phyloP scores from a whole-genome alignment of 2,888 invertebrate genomes.

The Noctuana brunneofusca region DNA sequence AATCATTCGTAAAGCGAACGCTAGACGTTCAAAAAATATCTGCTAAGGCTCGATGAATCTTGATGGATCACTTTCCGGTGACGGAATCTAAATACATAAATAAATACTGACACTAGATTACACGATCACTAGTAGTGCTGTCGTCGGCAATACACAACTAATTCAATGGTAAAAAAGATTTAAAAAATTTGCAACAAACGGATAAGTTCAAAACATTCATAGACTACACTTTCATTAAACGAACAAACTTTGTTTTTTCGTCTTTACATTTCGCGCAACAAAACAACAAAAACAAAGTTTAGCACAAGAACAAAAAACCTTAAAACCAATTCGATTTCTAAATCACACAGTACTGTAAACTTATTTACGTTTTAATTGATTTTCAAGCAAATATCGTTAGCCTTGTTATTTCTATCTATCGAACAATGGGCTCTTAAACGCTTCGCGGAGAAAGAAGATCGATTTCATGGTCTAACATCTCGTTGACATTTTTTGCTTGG shows the following conservation, averaged over 20 bases:
- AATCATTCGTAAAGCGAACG: too few relatives aligned
- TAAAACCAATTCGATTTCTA: conserved; percentile 38
- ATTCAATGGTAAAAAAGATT: too few relatives aligned
- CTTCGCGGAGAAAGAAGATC: conserved; percentile 10
- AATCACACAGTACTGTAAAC: conserved; percentile 26
- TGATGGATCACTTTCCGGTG: too few relatives aligned
- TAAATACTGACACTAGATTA: too few relatives aligned
- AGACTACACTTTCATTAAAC: background rate
- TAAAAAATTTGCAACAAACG: background rate
- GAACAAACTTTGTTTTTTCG: conserved; percentile 7
- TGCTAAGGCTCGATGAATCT: too few relatives aligned
- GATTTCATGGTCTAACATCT: conserved; percentile 19
- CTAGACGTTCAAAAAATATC: too few relatives aligned
- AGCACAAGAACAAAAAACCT: conserved; percentile 1
- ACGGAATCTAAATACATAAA: too few relatives aligned
- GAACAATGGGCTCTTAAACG: conserved; percentile 9
- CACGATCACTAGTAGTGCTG: too few relatives aligned
- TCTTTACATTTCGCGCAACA: background rate
- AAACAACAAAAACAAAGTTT: too few relatives aligned
- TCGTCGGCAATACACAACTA: too few relatives aligned
- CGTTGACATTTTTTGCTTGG: conserved; percentile 20
- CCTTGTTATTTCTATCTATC: conserved; percentile 22
- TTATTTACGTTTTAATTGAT: conserved; percentile 35
- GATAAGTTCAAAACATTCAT: background rate
- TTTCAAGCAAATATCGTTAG: conserved; percentile 24